Evolutionary conservation across 1,140 invertebrate genomes (phyloP), one percentile per base, ranked within the genome.

Genomic region (Heliconius hewitsoni): DNA sequence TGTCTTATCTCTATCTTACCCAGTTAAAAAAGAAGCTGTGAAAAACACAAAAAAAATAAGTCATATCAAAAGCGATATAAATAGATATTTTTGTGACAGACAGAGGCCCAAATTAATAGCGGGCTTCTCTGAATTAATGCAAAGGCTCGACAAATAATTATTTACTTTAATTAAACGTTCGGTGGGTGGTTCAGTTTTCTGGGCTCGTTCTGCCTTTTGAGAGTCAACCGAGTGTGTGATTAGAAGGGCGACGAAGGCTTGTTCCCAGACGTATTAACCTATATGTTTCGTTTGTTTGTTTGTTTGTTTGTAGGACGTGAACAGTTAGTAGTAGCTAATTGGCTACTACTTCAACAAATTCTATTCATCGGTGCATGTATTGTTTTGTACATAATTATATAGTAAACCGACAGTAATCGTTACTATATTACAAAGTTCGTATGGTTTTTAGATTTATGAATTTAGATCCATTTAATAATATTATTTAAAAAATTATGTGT

Each of bases 101-200:
- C 42, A 81, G 77, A 37, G 79, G 57, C 78, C 77, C 77, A 78
- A 84, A 85, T 85, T 84, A 86, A 85, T 84, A 81, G 79, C 76
- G 70, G 71, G 84, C 84, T 85, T 84, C 80, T 82, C 74, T 77
- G 78, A 84, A 83, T 81, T 81, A 86, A 84, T 82, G 81, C 81
- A 82, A 78, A 78, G 79, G 73, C 82, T 88, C 71, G 70, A 80
- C 66, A 79, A 86, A 89, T 86, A 87, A 89, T 91, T 89, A 89
- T 90, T 87, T 86, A 84, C 84, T 83, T 85, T 92, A 92, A 92
- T 92, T 92, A 92, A 89, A 85, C 81, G 78, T 84, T 85, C 81
- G 81, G 73, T 78, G 75, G 81, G 77, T 73, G 78, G 81, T 81
- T 78, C 79, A 85, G 82, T 85, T 89, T 87, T 86, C 81, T 85